Base-by-base conservation (phyloP, 2,888 invertebrate species). In the Drosophila engyochracea region DNA sequence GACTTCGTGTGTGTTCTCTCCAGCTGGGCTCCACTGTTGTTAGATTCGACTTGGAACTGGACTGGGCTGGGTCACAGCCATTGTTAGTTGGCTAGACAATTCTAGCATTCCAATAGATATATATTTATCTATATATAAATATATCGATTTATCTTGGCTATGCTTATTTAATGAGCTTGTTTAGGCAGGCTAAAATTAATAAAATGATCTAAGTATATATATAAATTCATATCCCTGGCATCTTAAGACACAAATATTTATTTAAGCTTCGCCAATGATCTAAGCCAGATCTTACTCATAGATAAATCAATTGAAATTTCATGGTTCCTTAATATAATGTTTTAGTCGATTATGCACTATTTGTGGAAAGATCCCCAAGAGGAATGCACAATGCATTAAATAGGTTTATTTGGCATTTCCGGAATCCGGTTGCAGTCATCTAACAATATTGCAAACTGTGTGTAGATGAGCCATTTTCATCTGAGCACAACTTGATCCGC, bases 391-490 rank as follows among this genome's bases (percentile, higher is more conserved):
- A 14, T 37, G 68, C 54, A 25, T 47, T 60, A 61, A 72, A 75
- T 76, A 60, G 62, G 58, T 64, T 81, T 70, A 82, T 68, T 60
- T 37, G 83, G 80, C 71, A 85, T 83, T 83, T 25, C 14, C 47
- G 47, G 47, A 16, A 25, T 83, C 82, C 83, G 82, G 63, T 54
- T 77, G 67, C 59, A 39, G 33, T 66, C 51, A 70, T 74, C 39
- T 39, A 55, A 54, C 61, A 55, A 67, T 57, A 71, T 31, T 30
- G 7, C 54, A 37, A 31, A 22, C 33, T 19, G 22, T 22, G 16
- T 14, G 16, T 47, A 47, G 47, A 19, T 35, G n/a, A 30, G 14
- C 41, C 30, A 37, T 41, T 55, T 39, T 7, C 7, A 47, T 7
- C 16, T 47, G 4, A 47, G 2, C 47, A 22, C 22, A 53, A 16